These are phyloP conservation scores for Halcyon malimbica DNA, from an alignment of 2,113 vertebrate species.

Conservation along the genomic window DNA sequence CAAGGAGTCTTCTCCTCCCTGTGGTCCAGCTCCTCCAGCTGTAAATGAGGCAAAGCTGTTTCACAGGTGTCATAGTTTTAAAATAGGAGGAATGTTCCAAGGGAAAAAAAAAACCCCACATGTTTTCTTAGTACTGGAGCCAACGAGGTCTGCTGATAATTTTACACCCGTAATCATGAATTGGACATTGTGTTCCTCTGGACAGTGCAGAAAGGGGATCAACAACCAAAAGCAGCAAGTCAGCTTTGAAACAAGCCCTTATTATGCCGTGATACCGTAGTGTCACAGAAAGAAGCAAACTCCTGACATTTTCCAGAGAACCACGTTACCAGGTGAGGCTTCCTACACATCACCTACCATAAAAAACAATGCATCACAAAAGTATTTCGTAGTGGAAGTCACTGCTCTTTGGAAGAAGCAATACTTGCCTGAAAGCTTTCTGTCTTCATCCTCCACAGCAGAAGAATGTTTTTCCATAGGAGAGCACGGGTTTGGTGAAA, in stretches of 20 bases:
- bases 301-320: not conserved
- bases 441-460: constrained; percentile 87
- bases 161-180: not conserved
- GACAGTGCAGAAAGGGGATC: not conserved
- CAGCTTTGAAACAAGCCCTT: not conserved
- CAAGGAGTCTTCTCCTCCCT: not conserved
- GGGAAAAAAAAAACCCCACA: not conserved
- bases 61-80: not conserved
- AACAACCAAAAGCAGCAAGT: not conserved
- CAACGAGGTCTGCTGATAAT: not conserved
- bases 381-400: not conserved
- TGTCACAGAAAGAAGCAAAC: not conserved
- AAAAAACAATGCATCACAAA: fast-evolving
- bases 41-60: not conserved
- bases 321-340: not conserved
- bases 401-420: not conserved
- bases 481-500: constrained; percentile 82
- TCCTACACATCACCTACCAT: not conserved
- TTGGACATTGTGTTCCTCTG: not conserved
- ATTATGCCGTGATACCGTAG: not conserved
- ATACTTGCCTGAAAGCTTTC: constrained; percentile 83
- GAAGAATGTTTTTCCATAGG: constrained; percentile 87
- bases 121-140: not conserved
- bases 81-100: fast-evolving
- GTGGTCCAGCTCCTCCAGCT: fast-evolving